Evolutionary conservation across 2,797 vertebrate genomes (phyloP).

Genomic region (Rhodeus uyekii): DNA sequence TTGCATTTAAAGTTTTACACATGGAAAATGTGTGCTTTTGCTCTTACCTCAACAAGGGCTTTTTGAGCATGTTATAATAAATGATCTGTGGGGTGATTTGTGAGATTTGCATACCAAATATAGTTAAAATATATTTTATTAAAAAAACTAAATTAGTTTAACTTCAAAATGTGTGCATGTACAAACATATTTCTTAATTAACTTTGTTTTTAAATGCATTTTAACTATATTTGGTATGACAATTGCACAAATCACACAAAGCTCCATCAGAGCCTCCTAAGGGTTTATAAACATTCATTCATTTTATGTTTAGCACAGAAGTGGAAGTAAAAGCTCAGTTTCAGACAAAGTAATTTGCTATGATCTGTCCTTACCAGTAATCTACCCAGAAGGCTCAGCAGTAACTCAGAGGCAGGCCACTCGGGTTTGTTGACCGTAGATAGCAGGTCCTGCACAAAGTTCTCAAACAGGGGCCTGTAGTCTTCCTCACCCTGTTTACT

Average conservation of each 20-base stretch:
- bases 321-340: neutral
- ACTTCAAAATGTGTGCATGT: too few relatives aligned
- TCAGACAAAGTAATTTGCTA: neutral
- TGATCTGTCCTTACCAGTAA: constrained; percentile 80
- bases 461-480: constrained; percentile 97
- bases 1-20: too few relatives aligned
- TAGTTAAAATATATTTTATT: too few relatives aligned
- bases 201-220: too few relatives aligned
- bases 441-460: constrained; percentile 97
- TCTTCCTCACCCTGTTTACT: constrained; percentile 98
- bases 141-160: too few relatives aligned
- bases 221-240: too few relatives aligned
- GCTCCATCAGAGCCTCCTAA: neutral
- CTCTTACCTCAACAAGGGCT: too few relatives aligned
- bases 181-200: too few relatives aligned
- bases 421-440: constrained; percentile 98
- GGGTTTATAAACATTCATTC: neutral
- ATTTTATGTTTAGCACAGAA: neutral
- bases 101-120: too few relatives aligned
- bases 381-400: constrained; percentile 95
- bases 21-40: too few relatives aligned
- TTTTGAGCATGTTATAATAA: too few relatives aligned
- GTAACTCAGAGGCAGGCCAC: constrained; percentile 95
- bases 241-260: neutral
- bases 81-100: too few relatives aligned